Evolutionary conservation across 2,888 invertebrate species (phyloP).

Genomic region (Xylota segnis): DNA sequence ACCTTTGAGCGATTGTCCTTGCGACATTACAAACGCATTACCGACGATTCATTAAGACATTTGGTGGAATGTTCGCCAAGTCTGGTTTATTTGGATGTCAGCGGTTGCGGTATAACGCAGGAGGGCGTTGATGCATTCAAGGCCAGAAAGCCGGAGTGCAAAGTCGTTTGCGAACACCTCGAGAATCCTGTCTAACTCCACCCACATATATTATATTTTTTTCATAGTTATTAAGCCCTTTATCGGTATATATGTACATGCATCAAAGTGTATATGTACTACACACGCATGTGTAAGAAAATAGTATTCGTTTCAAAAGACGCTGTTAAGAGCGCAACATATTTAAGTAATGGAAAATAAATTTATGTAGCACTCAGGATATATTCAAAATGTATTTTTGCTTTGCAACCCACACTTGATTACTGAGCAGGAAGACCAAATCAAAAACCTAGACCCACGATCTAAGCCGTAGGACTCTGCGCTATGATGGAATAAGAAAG

Average conservation of each 20-base stretch:
- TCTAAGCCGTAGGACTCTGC: too few relatives aligned
- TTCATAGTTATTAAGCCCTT: conserved; percentile 24
- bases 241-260: conserved; percentile 1
- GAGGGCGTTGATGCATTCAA: conserved; percentile 87
- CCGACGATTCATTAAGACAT: conserved; percentile 87
- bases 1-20: conserved; percentile 85
- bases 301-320: conserved; percentile 18
- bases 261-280: neutral
- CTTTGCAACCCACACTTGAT: neutral
- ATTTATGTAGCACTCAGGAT: conserved; percentile 1
- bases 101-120: conserved; percentile 87
- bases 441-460: too few relatives aligned
- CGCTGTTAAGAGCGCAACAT: neutral
- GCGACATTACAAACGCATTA: conserved; percentile 87
- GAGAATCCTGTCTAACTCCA: neutral
- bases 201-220: conserved; percentile 9
- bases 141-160: conserved; percentile 86
- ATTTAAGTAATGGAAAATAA: conserved; percentile 9
- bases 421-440: too few relatives aligned
- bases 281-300: conserved; percentile 13
- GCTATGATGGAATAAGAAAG: too few relatives aligned
- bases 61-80: conserved; percentile 87
- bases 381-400: neutral
- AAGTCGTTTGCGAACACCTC: conserved; percentile 83
- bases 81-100: conserved; percentile 87